Evolutionary conservation across 2,113 vertebrate genomes (phyloP).

Genomic region (Petromus typicus): DNA sequence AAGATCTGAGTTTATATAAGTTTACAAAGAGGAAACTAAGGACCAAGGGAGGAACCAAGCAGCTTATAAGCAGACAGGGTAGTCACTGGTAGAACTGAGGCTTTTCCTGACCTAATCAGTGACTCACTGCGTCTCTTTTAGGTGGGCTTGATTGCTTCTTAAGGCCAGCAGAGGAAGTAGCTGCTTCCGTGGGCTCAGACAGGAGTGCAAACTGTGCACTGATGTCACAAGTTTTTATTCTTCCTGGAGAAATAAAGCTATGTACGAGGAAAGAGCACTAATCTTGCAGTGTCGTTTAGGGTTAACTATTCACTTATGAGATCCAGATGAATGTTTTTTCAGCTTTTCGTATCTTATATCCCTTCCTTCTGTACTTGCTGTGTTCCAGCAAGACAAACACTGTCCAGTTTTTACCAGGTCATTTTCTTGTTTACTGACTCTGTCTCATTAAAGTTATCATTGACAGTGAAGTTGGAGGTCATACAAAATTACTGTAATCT

Average conservation of each 20-base stretch:
- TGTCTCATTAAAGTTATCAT: constrained; percentile 58
- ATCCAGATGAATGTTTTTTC: not conserved
- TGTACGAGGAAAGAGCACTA: not conserved
- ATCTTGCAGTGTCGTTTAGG: not conserved
- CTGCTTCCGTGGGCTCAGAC: not conserved
- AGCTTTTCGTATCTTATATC: constrained; percentile 7
- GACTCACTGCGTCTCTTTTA: not conserved
- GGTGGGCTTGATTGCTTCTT: constrained; percentile 20
- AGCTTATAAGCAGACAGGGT: constrained; percentile 26
- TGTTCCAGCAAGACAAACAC: constrained; percentile 60
- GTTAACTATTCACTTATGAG: not conserved
- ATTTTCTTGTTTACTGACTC: constrained; percentile 61
- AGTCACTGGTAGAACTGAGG: not conserved
- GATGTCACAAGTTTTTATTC: constrained; percentile 20
- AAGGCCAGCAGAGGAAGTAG: constrained; percentile 17
- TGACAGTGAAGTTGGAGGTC: constrained; percentile 43
- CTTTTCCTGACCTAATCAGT: not conserved
- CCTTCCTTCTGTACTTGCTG: not conserved
- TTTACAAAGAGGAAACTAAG: constrained; percentile 27
- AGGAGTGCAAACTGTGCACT: not conserved
- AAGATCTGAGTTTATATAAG: not conserved
- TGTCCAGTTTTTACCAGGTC: constrained; percentile 26
- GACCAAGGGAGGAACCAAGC: not conserved
- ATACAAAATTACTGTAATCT: constrained; percentile 62
- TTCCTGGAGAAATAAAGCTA: constrained; percentile 12